Evolutionary conservation across 2,797 vertebrate genomes (phyloP), one percentile per base, ranked within the genome.

Genomic region (Neopelma chrysocephalum): DNA sequence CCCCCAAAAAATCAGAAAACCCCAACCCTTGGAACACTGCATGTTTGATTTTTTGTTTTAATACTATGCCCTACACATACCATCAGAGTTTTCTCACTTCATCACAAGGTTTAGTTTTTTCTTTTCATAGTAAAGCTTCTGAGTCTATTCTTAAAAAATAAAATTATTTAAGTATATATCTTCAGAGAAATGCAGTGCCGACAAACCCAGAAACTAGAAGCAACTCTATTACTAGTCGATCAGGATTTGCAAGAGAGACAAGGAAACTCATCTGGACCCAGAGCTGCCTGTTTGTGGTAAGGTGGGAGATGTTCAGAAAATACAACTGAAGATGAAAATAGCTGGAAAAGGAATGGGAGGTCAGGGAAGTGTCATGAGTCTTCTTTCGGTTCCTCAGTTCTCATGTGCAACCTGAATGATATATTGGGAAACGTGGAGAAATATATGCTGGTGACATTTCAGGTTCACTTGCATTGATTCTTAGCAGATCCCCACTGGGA

Each of bases 181-280:
- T 73, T 34, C 50, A 89, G 27, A 58, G 77, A 94, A 95, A 92
- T 26, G 16, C 34, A 89, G 12, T 36, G 34, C 20, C 47, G 93
- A 47, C 48, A 85, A 78, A 94, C 12, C n/a, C 71, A 73, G 47
- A 88, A 79, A 34, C 27, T 40, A 51, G 25, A 82, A 50, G 34
- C 34, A 85, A 9, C 13, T 40, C 36, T 85, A 17, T 62, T 32
- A 48, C 23, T 48, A 43, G 27, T 38, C 0, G 0, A 22, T 69
- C 16, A 32, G 26, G 53, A 90, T 86, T 93, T 87, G n/a, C 45
- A 65, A 53, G 66, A 69, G 40, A 68, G 50, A 87, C 38, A 50
- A 64, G n/a, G 45, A 84, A 94, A 87, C 42, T 25, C 45, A 56
- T 47, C 29, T 66, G 42, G 20, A 87, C 31, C 23, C 2, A 1